Percentiles rank a stretch among this genome's conserved stretches.
Conservation (phyloP, 64 coral and sea anemone genomes). For the Dendrophyllia cribrosa region DNA sequence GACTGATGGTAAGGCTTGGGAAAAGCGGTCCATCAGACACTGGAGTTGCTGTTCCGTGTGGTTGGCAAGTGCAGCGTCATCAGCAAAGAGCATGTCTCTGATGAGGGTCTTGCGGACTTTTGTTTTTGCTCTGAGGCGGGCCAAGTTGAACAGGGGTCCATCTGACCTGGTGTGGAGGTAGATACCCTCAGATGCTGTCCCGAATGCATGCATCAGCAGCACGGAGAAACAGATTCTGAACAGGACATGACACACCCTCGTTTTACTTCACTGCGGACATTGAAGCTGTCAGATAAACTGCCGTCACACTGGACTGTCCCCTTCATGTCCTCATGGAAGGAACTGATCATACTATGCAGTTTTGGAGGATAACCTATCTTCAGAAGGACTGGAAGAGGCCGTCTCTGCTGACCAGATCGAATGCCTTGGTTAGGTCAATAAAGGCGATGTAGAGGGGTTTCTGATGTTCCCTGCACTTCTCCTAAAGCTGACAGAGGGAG, state of each 20-base stretch:
- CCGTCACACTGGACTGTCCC: neutral
- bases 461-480: slow-evolving; percentile 40
- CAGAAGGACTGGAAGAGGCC: neutral
- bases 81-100: slow-evolving; percentile 39
- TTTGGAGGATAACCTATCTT: slow-evolving; percentile 23
- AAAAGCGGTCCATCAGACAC: neutral
- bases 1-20: slow-evolving; percentile 8
- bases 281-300: neutral
- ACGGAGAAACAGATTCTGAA: neutral
- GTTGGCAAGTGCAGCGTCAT: neutral
- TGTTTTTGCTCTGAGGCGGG: slow-evolving; percentile 8
- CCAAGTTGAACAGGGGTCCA: neutral
- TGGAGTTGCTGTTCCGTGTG: slow-evolving; percentile 16
- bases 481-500: slow-evolving; percentile 42
- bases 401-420: slow-evolving; percentile 1
- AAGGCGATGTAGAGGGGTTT: neutral
- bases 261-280: neutral
- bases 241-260: slow-evolving; percentile 24
- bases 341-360: neutral
- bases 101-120: slow-evolving; percentile 4
- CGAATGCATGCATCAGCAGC: neutral
- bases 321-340: slow-evolving; percentile 24
- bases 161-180: slow-evolving; percentile 18
- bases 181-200: neutral
- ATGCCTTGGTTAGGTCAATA: slow-evolving; percentile 26